Base-by-base conservation (phyloP, 2,888 invertebrate species). In the Gortyna flavago region DNA sequence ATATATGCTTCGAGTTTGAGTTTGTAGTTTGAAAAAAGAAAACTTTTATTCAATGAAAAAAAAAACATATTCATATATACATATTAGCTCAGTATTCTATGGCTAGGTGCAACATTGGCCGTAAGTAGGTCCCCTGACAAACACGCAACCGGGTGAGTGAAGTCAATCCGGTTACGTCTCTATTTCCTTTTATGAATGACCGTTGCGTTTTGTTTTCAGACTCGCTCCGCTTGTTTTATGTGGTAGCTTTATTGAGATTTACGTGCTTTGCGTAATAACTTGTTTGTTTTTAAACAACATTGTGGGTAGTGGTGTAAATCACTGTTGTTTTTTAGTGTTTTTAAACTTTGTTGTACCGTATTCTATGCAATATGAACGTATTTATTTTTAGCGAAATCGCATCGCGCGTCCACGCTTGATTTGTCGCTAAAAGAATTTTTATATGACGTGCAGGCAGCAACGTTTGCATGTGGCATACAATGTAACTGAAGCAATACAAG, bases 151-250 rank as follows among this genome's bases (percentile, higher is more conserved):
- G 76, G 41, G 38, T 57, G 79, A 87, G 66, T 75, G 74, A 64
- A 85, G 83, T 73, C 82, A 86, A 86, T 87, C 79, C 65, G 68
- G 88, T 87, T 86, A 87, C 67, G 79, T 72, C 83, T 86, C 88
- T 86, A 87, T 87, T 87, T 87, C 87, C 87, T 85, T 85, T 87
- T 83, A 80, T 75, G 78, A 87, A 87, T 87, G 88, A 85, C 80
- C 83, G 78, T 69, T 61, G 77, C 79, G 75, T 83, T 85, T 88
- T 81, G 76, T 87, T 83, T 86, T 67, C 54, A 77, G 73, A 80
- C 65, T 84, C 70, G 68, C 54, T 16, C 35, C 44, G 65, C 81
- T 83, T 75, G 69, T 84, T 85, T 81, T 75, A 64, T 68, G 38
- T 51, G 54, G 16, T 44, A 62, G 72, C 32, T 78, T 77, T 65